A percentile compares a stretch with the other conserved stretches of the same genome.
Evolutionary conservation across 2,888 invertebrate genomes (phyloP).

Genomic region (Silvanus unidentatus): DNA sequence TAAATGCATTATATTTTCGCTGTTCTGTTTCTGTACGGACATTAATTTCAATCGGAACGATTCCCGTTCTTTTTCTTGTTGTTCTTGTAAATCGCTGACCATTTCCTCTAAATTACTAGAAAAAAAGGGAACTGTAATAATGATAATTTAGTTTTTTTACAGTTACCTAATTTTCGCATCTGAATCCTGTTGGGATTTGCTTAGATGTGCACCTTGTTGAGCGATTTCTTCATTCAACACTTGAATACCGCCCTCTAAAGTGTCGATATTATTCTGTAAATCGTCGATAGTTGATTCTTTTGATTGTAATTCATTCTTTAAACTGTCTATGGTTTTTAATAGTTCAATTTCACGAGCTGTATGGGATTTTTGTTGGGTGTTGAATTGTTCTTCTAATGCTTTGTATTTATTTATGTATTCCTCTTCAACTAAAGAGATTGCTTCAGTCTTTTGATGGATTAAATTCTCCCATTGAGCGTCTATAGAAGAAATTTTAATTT

Average conservation of each 20-base stretch:
- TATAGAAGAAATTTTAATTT: slow-evolving; percentile 30
- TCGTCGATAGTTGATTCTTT: slow-evolving; percentile 43
- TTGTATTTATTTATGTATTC: slow-evolving; percentile 53
- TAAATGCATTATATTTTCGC: slow-evolving; percentile 53
- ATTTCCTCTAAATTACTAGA: slow-evolving; percentile 48
- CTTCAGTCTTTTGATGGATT: slow-evolving; percentile 57
- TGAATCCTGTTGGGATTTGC: slow-evolving; percentile 37
- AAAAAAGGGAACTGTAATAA: slow-evolving; percentile 4
- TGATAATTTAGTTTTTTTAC: not conserved
- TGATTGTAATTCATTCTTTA: slow-evolving; percentile 41
- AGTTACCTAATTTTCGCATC: slow-evolving; percentile 39
- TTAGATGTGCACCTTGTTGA: slow-evolving; percentile 38
- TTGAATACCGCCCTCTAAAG: slow-evolving; percentile 46
- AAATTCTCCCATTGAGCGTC: slow-evolving; percentile 62
- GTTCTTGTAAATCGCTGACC: slow-evolving; percentile 36
- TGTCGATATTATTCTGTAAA: slow-evolving; percentile 45
- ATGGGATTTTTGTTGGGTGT: slow-evolving; percentile 43
- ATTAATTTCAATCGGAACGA: slow-evolving; percentile 37
- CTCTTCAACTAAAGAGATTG: slow-evolving; percentile 54
- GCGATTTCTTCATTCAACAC: slow-evolving; percentile 45
- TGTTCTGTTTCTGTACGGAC: slow-evolving; percentile 49
- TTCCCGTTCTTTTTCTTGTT: slow-evolving; percentile 39
- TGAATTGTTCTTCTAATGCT: slow-evolving; percentile 46
- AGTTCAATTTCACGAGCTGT: slow-evolving; percentile 42
- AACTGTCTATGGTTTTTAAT: slow-evolving; percentile 41